A percentile compares a stretch with the other conserved stretches of the same genome.
These are phyloP conservation scores for Oeneis ivallda DNA, from an alignment of 2,888 invertebrate species.

Conservation along the genomic window DNA sequence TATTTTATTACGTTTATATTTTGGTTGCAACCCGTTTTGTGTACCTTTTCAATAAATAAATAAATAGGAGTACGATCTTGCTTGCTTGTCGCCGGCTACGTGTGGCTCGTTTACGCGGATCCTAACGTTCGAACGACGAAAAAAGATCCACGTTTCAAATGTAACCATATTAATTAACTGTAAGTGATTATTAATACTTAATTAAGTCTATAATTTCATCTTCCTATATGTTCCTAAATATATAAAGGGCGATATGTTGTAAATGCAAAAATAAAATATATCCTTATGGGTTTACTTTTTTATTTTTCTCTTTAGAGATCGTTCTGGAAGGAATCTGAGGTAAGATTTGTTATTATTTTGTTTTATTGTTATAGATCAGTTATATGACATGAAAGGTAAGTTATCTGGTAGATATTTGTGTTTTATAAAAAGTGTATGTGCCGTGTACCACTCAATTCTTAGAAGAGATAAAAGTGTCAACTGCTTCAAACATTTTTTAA, in stretches of 20 bases:
- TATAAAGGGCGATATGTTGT: constrained; percentile 13
- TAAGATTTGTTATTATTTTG: constrained; percentile 15
- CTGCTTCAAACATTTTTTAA: too few relatives aligned
- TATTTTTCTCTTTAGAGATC: constrained; percentile 8
- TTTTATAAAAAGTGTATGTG: background rate
- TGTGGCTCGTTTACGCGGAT: too few relatives aligned
- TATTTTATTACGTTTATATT: too few relatives aligned
- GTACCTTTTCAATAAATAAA: too few relatives aligned
- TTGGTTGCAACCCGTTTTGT: too few relatives aligned
- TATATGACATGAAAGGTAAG: constrained; percentile 1
- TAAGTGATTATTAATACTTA: background rate
- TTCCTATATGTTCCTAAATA: background rate
- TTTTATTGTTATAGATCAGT: background rate
- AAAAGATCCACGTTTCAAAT: background rate
- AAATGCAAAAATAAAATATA: constrained; percentile 14
- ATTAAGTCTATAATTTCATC: background rate
- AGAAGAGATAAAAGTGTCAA: background rate
- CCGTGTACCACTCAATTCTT: constrained; percentile 25
- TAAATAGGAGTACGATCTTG: too few relatives aligned
- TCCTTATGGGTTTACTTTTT: constrained; percentile 2
- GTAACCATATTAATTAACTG: background rate
- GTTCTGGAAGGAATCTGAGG: constrained; percentile 6
- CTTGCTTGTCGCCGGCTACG: too few relatives aligned
- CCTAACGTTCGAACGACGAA: too few relatives aligned
- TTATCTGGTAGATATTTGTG: background rate